Base-by-base conservation (phyloP, 2,888 invertebrate species). In the Pedicia rivosa region DNA sequence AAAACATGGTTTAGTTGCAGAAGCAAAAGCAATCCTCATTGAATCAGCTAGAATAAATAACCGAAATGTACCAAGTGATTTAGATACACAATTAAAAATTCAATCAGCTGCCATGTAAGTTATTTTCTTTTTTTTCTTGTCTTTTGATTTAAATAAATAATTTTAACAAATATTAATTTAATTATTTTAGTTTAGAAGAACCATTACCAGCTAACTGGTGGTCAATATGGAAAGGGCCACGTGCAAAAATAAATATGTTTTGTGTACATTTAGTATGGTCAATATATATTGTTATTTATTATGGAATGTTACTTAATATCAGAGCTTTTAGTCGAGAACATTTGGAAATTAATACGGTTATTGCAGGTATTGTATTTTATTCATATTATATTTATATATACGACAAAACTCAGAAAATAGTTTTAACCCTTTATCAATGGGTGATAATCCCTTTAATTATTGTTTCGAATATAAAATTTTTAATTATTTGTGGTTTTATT, bases 221-320 rank as follows among this genome's bases (percentile, higher is more conserved):
- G 57, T 45, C 55, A 2, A 48, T 63, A 33, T 59, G 62, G 60
- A 51, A 57, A 41, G 61, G 60, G 3, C 46, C 52, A 12, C 51
- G 50, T n/a, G 59, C 59, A 3, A 43, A 53, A 19, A 52, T 54
- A 0, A 56, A 59, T 41, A 55, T 61, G 46, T 43, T 56, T 12
- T 58, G 56, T 43, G 59, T 59, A 4, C 60, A 61, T 43, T 42
- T 60, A 19, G 50, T 54, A 29, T 63, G 61, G 62, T 55, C 61
- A 33, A 51, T 60, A 22, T 60, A 59, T 41, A 59, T 62, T 31
- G 54, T 57, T n/a, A 54, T 58, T 38, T 65, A 65, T 47, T 64
- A 64, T 40, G 65, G 64, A 37, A 60, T 61, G 53, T 47, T 65
- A 19, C 49, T 65, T 3, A 65, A 65, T 42, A 63, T 64, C 17